These are phyloP conservation scores for Tauraco erythrolophus DNA, from an alignment of 2,113 vertebrate genomes.

Conservation along the genomic window DNA sequence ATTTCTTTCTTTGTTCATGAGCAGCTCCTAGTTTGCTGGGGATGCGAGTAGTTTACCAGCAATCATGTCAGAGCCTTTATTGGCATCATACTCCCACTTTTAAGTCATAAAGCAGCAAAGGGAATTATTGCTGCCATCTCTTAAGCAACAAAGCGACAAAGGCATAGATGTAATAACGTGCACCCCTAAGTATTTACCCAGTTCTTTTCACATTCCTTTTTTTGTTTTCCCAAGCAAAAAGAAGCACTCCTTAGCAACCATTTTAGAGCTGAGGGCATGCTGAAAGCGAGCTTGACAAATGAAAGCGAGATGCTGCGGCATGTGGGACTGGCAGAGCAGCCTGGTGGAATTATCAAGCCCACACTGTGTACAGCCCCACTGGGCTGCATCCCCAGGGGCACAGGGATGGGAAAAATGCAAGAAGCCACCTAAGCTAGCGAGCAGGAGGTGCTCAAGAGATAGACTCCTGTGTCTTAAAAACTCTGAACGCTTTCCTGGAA, in stretches of 20 bases:
- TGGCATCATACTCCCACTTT: background rate
- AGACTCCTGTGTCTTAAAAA: background rate
- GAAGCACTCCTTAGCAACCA: slow-evolving; percentile 25
- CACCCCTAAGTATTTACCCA: background rate
- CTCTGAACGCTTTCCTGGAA: background rate
- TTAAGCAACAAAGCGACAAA: background rate
- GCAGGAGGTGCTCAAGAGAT: background rate
- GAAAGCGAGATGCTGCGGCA: background rate
- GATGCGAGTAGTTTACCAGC: background rate
- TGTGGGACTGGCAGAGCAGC: background rate
- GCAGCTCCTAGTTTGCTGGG: background rate
- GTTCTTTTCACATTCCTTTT: background rate
- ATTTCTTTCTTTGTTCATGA: background rate
- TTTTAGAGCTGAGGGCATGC: background rate
- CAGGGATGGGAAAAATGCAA: background rate
- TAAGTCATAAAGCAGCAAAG: background rate
- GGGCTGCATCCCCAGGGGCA: background rate
- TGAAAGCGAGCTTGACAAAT: background rate
- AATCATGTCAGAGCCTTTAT: background rate
- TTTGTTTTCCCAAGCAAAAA: slow-evolving; percentile 35
- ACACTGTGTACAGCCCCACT: background rate
- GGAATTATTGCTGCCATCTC: background rate
- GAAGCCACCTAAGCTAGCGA: background rate
- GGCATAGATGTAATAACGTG: background rate
- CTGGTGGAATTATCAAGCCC: background rate